These are phyloP conservation scores for Limnothrissa miodon DNA, from an alignment of 2,113 vertebrate species.

Conservation along the genomic window DNA sequence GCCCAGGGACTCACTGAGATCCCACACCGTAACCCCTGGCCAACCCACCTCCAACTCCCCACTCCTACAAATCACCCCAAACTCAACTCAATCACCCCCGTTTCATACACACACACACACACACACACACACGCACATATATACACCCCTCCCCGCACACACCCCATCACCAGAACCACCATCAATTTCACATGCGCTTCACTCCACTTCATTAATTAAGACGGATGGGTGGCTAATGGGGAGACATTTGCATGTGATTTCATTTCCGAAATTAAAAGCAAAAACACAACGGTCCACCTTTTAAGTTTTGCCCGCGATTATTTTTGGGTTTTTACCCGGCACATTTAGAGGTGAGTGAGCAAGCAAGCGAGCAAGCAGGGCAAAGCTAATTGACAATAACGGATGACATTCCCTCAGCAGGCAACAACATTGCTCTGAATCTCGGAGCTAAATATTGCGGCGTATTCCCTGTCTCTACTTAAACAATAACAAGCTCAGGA, in stretches of 20 bases:
- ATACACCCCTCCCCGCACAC: background rate
- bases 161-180: background rate
- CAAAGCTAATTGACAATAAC: conserved; percentile 7
- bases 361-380: background rate
- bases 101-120: background rate
- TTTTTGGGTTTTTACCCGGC: conserved; percentile 51
- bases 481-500: background rate
- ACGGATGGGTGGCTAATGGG: conserved; percentile 76
- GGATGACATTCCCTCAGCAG: background rate
- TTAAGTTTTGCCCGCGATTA: conserved; percentile 63
- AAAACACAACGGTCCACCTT: conserved; percentile 67
- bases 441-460: background rate
- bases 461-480: background rate
- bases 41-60: background rate
- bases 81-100: background rate
- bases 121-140: no score
- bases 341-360: conserved; percentile 50
- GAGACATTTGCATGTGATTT: conserved; percentile 74
- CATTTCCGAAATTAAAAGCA: conserved; percentile 59
- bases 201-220: conserved; percentile 76
- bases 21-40: conserved; percentile 69
- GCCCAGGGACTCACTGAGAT: conserved; percentile 67
- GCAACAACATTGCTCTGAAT: background rate
- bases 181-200: conserved; percentile 66
- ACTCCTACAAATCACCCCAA: background rate